Evolutionary conservation across 2,797 vertebrate genomes (phyloP), one percentile per base, ranked within the genome.

Genomic region (Euphonia xanthogaster): DNA sequence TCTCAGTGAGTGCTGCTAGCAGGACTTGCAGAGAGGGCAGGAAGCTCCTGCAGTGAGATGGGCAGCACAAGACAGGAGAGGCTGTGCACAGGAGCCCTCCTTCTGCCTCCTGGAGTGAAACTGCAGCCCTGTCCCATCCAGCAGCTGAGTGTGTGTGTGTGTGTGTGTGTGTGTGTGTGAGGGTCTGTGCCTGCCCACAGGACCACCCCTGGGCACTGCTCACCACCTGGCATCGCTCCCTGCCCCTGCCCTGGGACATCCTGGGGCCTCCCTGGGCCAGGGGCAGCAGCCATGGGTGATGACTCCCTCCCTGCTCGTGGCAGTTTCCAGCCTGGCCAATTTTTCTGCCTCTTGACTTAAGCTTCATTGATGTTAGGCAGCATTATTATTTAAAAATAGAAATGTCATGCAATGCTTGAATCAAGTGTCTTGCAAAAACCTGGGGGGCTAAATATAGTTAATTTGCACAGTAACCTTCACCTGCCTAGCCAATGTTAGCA

Each of bases 181-280:
- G 55, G 21, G 35, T 16, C 10, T 1, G 0, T 8, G 40, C 0
- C 1, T 61, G 33, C 33, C 33, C 3, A 1, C 42, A 62, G 61
- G n/a, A 19, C 15, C 7, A 10, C 20, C 20, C 39, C 47, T 13
- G 48, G 70, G n/a, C 31, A 28, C n/a, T 14, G 65, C 20, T 48
- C 42, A 42, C 9, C 0, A 0, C 17, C 2, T 66, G 67, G 33
- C 31, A 23, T n/a, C 0, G 0, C 50, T 30, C 15, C 37, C 62
- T 68, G 62, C 24, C 24, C 6, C 1, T 0, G 2, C 4, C 1
- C 3, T 6, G n/a, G 42, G 37, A 12, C 21, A 71, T 45, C 8
- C 65, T 0, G 0, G 31, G 33, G 8, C 40, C 19, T 27, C 48
- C 13, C 24, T 0, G 0, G 8, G 9, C 21, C 2, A 0, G 3